phyloP scores from a whole-genome alignment of 2,113 vertebrate species.

The Elgaria multicarinata region DNA sequence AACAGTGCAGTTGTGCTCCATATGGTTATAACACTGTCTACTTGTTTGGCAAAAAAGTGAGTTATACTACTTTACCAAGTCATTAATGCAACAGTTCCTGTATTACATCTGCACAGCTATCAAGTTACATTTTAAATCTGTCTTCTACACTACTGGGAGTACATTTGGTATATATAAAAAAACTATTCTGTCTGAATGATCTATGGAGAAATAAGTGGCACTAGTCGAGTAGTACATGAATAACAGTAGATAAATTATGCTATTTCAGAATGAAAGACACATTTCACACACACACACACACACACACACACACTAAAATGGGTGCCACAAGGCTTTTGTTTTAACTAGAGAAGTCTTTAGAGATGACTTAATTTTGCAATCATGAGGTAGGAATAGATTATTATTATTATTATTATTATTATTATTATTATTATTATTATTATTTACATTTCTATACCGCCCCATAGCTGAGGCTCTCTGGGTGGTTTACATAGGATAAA shows the following conservation, averaged over 20 bases:
- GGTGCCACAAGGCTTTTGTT: neutral
- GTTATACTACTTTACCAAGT: fast-evolving
- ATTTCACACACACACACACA: neutral
- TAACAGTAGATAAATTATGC: too few species aligned
- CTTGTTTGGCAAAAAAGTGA: neutral
- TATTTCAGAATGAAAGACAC: neutral
- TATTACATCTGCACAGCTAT: neutral
- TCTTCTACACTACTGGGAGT: neutral
- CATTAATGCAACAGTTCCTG: neutral
- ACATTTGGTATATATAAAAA: neutral
- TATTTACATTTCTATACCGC: too few species aligned
- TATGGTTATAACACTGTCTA: fast-evolving
- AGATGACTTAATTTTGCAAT: neutral
- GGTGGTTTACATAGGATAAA: too few species aligned
- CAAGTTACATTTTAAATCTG: neutral
- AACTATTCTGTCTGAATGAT: neutral
- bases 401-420: too few species aligned
- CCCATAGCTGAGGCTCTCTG: too few species aligned
- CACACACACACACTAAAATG: neutral
- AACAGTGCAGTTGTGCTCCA: neutral
- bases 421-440: too few species aligned
- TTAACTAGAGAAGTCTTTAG: neutral
- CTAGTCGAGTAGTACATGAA: neutral
- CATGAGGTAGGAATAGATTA: neutral
- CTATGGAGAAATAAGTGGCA: neutral